Evolutionary conservation across 1,140 invertebrate genomes (phyloP).

Genomic region (Steinernema khuongi): DNA sequence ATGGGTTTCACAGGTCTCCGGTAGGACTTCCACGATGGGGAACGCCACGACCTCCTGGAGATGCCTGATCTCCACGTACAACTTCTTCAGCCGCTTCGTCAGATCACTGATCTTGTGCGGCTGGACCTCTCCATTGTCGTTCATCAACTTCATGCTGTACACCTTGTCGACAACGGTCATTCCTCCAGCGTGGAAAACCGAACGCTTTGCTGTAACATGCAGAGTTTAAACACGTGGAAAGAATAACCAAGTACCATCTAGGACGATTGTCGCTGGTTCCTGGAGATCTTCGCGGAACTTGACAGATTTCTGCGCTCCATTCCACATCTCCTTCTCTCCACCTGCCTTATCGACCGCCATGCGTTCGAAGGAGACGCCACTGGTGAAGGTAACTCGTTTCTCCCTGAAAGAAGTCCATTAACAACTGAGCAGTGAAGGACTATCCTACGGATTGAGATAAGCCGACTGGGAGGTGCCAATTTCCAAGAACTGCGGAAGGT

Average conservation of each 20-base stretch:
- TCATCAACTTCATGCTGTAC: neutral
- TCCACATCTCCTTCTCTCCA: neutral
- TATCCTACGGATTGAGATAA: neutral
- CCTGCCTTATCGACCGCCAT: neutral
- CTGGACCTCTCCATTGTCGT: neutral
- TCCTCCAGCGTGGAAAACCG: neutral
- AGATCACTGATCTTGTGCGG: neutral
- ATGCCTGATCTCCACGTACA: neutral
- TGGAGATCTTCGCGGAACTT: neutral
- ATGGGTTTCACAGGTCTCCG: neutral
- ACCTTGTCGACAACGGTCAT: neutral
- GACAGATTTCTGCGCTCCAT: neutral
- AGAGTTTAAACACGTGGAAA: too few species aligned
- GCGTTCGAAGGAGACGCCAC: neutral
- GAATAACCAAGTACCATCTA: too few species aligned
- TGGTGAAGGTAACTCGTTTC: neutral
- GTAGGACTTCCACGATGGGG: neutral
- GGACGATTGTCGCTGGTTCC: too few species aligned
- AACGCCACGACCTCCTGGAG: neutral
- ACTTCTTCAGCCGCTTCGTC: neutral
- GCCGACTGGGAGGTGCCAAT: neutral
- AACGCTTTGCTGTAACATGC: neutral
- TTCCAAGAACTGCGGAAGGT: neutral
- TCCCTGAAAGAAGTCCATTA: neutral
- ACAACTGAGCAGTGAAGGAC: too few species aligned